Evolutionary conservation across 2,113 vertebrate genomes (phyloP).

Genomic region (Physeter macrocephalus): DNA sequence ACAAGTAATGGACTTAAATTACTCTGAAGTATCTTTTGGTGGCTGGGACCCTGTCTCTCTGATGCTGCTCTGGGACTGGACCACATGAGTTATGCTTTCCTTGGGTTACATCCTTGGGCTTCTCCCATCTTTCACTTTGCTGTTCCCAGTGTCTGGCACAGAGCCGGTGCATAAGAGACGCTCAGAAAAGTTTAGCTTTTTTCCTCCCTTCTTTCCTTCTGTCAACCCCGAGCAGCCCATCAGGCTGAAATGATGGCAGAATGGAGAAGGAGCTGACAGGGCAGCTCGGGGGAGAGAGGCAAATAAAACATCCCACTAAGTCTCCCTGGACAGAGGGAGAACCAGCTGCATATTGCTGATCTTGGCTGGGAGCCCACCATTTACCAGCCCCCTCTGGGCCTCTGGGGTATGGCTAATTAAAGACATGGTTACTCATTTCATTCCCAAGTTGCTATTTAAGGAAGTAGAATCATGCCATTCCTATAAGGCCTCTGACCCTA

Average conservation of each 20-base stretch:
- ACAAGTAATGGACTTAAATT: not conserved
- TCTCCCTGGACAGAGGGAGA: not conserved
- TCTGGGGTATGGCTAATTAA: slow-evolving; percentile 69
- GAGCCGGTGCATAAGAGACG: not conserved
- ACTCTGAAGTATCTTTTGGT: not conserved
- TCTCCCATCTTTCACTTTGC: not conserved
- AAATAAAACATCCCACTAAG: slow-evolving; percentile 12
- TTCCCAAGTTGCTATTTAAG: slow-evolving; percentile 73
- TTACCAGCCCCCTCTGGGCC: slow-evolving; percentile 51
- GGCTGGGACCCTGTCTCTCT: not conserved
- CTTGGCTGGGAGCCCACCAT: slow-evolving; percentile 57
- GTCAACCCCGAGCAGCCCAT: not conserved
- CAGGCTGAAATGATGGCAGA: not conserved
- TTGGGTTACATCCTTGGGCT: rapidly evolving
- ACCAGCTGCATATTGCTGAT: slow-evolving; percentile 37
- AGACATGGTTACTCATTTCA: slow-evolving; percentile 68
- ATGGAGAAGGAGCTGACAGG: not conserved
- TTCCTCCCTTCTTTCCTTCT: not conserved
- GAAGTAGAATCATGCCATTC: slow-evolving; percentile 64
- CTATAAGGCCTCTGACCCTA: slow-evolving; percentile 66
- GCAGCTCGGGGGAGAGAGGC: not conserved
- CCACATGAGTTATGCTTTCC: rapidly evolving
- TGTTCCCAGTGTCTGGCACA: not conserved
- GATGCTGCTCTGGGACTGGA: not conserved
- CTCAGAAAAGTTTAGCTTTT: not conserved